Base-by-base conservation (phyloP, 2,113 vertebrate species). In the Passer montanus region DNA sequence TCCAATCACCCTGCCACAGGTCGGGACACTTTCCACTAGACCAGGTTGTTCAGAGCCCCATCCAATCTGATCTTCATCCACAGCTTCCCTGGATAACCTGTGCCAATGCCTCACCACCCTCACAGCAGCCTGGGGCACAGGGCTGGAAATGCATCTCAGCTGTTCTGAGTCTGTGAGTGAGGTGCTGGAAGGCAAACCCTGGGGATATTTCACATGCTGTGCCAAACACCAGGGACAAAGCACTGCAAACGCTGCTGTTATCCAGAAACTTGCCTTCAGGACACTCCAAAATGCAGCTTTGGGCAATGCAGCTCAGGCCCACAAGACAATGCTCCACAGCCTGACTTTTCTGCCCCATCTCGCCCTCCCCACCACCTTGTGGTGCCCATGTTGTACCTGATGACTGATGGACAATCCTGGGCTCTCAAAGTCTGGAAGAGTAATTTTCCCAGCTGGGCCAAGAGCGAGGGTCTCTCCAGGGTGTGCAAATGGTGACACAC, bases 101-200 rank as follows among this genome's bases (percentile, higher is more conserved):
- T 47, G 18, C n/a, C 62, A 2, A 17, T 2, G 62, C n/a, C 78
- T 47, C 55, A 23, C 0, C 41, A 23, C 2, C 26, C 47, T 60
- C n/a, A 35, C 24, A 69, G 63, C 28, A 60, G 19, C 8, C 4
- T 84, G 44, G 27, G 21, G 5, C 11, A 27, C 20, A 39, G 35
- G 24, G 10, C 14, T 90, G 14, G 28, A 79, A 85, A 58, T 1
- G 0, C 0, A 1, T 10, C 26, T n/a, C 41, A 56, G 21, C 5
- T 11, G 28, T 59, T 59, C 47, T 52, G 52, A 78, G 52, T 9
- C 39, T 83, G 14, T 15, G n/a, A 53, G 31, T 15, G n/a, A 53
- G 31, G 22, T 46, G 28, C n/a, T 73, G 19, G 41, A 78, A 72
- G n/a, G 19, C 21, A 72, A 83, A 64, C 23, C 2, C 10, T 3